phyloP scores from a whole-genome alignment of 2,888 invertebrate genomes.

The Lumbricus terrestris region DNA sequence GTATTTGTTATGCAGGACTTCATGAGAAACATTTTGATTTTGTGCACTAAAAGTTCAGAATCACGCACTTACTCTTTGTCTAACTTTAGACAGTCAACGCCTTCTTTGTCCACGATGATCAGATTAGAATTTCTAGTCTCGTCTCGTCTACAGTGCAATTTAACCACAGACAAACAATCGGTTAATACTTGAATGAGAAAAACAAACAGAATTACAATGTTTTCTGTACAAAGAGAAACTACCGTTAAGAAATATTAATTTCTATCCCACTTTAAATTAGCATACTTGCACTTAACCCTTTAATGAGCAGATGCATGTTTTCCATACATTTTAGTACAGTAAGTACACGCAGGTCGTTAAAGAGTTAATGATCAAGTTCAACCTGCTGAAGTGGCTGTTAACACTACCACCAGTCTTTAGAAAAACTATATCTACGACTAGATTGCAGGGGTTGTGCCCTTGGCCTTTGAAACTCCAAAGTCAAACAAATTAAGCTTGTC shows the following conservation, averaged over 20 bases:
- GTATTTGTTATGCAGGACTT: not conserved
- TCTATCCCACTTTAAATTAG: not conserved
- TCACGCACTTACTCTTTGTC: constrained; percentile 72
- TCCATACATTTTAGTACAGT: too few relatives aligned
- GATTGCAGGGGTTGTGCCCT: too few relatives aligned
- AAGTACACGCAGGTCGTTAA: too few relatives aligned
- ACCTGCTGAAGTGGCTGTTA: too few relatives aligned
- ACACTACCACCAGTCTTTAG: too few relatives aligned
- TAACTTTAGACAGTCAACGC: constrained; percentile 90
- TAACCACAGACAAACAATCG: not conserved
- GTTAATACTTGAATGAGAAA: not conserved
- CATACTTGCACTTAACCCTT: not conserved
- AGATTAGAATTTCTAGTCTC: constrained; percentile 95
- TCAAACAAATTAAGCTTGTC: too few relatives aligned
- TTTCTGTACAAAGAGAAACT: not conserved
- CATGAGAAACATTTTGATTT: not conserved
- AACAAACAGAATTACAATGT: not conserved
- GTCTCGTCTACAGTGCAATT: constrained; percentile 66
- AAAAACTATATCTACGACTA: too few relatives aligned
- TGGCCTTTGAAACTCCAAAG: too few relatives aligned
- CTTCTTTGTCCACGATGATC: constrained; percentile 86
- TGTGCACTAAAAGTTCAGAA: not conserved
- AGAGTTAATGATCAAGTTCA: too few relatives aligned
- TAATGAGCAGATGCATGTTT: too few relatives aligned
- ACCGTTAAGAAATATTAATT: not conserved